Base-by-base conservation (phyloP, 2,888 invertebrate genomes). In the Parelbella ahira region DNA sequence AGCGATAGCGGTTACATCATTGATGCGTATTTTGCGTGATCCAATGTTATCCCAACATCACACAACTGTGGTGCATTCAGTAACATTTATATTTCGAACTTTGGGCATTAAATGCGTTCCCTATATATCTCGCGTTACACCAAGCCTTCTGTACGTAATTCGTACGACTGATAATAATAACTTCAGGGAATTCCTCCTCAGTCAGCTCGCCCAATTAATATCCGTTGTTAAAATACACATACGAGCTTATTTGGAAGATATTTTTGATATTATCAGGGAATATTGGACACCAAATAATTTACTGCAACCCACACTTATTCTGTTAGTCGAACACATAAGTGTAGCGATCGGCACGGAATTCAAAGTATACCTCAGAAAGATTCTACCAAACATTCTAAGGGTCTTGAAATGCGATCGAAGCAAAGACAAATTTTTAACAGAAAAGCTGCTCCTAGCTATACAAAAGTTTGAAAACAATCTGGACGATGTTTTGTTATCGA, bases 221-320 rank as follows among this genome's bases (percentile, higher is more conserved):
- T 93, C 94, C 9, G 97, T 99, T 47, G 98, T 99, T 0, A 97
- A 97, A 75, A 96, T 97, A 64, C 98, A 99, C 73, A 97, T 99
- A 47, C 91, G 98, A 29, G 95, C 95, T 67, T 99, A 98, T 75
- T 90, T 99, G 68, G 95, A 96, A 55, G 97, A 97, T 54, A 98
- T 99, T 58, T 98, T 99, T 68, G 91, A 91, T 50, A 89, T 99
- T 5, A 95, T 98, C 28, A 94, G 94, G 66, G 97, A 97, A 64
- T 97, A 96, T 70, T 98, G 98, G 98, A 95, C 93, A 0, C 91
- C 93, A 0, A 93, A 93, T 54, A 94, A 93, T 58, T 92, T 93
- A 0, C 86, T 98, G 47, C 97, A 98, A 75, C 91, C 92, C 2
- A 97, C 96, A 0, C 89, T 98, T 5, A 98, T 99, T 51, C 90